phyloP scores from a whole-genome alignment of 2,888 invertebrate genomes.

The Caenorhabditis sinica region DNA sequence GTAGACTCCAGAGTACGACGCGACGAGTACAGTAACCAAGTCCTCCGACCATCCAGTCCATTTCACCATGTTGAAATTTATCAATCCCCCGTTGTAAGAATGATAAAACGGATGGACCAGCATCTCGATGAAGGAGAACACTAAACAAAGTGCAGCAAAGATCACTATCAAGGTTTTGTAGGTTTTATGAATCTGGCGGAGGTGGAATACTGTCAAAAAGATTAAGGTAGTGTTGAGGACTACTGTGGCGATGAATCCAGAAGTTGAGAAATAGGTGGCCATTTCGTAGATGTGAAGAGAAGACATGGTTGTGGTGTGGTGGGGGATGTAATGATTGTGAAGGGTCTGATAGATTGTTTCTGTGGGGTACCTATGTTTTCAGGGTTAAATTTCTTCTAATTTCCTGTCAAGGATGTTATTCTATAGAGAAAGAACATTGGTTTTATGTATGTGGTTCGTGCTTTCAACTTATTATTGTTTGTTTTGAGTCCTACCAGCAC shows the following conservation, averaged over 20 bases:
- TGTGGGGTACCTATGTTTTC: too few relatives aligned
- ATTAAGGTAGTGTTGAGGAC: conserved; percentile 25
- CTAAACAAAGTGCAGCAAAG: conserved; percentile 19
- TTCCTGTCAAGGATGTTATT: too few relatives aligned
- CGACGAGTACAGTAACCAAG: conserved; percentile 31
- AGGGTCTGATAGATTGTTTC: too few relatives aligned
- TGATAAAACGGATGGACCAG: conserved; percentile 51
- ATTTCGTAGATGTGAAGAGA: conserved; percentile 28
- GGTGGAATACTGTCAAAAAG: conserved; percentile 35
- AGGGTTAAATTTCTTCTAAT: too few relatives aligned
- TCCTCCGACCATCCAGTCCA: conserved; percentile 29
- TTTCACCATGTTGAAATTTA: conserved; percentile 51
- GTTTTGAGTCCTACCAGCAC: too few relatives aligned
- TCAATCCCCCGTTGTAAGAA: conserved; percentile 38
- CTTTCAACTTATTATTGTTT: too few relatives aligned
- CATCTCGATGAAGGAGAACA: conserved; percentile 54
- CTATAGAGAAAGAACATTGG: too few relatives aligned
- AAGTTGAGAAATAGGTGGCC: conserved; percentile 21
- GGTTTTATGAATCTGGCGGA: conserved; percentile 13
- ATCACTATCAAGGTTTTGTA: conserved; percentile 30
- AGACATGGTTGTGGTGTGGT: too few relatives aligned
- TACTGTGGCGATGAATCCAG: conserved; percentile 38
- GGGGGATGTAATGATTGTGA: too few relatives aligned
- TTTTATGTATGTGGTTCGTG: too few relatives aligned
- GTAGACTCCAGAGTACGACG: conserved; percentile 49